phyloP scores from a whole-genome alignment of 2,113 vertebrate genomes.

The Forbesichthys agassizii region DNA sequence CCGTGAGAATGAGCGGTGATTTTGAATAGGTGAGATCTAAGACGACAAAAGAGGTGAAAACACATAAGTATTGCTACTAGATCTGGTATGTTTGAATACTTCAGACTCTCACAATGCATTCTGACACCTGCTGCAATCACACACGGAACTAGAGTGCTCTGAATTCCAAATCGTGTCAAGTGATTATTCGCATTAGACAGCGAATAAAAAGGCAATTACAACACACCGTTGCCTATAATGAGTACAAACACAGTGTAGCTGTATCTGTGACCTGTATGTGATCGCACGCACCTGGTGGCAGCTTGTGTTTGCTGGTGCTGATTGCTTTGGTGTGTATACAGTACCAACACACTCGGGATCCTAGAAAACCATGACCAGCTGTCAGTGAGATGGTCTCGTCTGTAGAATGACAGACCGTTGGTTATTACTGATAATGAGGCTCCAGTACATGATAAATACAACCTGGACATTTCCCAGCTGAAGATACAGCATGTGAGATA shows the following conservation, averaged over 20 bases:
- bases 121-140: neutral
- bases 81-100: neutral
- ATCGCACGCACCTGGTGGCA: conserved; percentile 49
- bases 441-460: conserved; percentile 10
- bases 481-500: conserved; percentile 2
- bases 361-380: conserved; percentile 32
- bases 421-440: neutral
- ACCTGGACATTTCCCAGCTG: neutral
- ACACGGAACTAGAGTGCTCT: neutral
- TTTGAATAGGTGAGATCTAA: neutral
- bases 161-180: neutral
- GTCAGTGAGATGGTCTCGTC: conserved; percentile 36
- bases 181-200: neutral
- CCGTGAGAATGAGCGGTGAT: neutral
- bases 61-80: neutral
- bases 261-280: neutral
- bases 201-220: too few relatives aligned
- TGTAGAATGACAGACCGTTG: conserved; percentile 34
- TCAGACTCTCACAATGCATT: too few relatives aligned
- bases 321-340: neutral
- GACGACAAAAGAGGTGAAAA: neutral
- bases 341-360: conserved; percentile 1
- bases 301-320: conserved; percentile 14
- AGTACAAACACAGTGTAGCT: too few relatives aligned
- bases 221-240: too few relatives aligned